phyloP scores from a whole-genome alignment of 2,797 vertebrate species.

The Onychomys arenicola region DNA sequence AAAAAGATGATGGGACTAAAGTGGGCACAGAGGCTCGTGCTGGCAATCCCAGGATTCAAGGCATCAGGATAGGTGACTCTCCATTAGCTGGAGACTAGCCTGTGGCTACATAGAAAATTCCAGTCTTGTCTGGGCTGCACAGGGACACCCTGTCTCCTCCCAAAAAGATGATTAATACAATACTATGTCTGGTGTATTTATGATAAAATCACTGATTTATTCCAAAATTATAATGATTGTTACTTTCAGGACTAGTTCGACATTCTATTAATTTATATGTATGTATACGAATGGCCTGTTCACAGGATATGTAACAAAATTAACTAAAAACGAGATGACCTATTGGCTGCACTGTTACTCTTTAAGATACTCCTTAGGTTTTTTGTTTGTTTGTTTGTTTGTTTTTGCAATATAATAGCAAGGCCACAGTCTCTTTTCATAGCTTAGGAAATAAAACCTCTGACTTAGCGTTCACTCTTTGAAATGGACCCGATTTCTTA shows the following conservation, averaged over 20 bases:
- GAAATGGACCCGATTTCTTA: background rate
- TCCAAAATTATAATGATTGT: background rate
- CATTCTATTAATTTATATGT: background rate
- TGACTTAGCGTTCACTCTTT: background rate
- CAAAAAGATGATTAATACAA: background rate
- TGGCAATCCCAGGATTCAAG: background rate
- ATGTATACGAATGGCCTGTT: background rate
- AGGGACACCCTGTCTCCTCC: background rate
- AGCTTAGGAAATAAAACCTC: slow-evolving; percentile 57
- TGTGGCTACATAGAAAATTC: background rate
- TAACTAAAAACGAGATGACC: slow-evolving; percentile 45
- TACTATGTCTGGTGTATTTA: background rate
- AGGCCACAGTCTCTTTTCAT: background rate
- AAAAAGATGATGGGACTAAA: background rate
- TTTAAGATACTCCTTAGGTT: slow-evolving; percentile 40
- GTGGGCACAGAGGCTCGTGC: background rate
- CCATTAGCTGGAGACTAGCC: background rate
- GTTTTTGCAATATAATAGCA: background rate
- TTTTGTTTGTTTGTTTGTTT: background rate
- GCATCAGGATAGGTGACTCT: background rate
- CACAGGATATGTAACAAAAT: slow-evolving; percentile 4
- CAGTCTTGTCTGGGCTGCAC: background rate
- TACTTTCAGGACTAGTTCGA: background rate
- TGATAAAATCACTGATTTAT: slow-evolving; percentile 11
- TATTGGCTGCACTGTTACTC: background rate